Percentiles rank a stretch among this genome's conserved stretches.
Evolutionary conservation across 2,797 vertebrate species (phyloP).

Genomic region (Serranus cabrilla): DNA sequence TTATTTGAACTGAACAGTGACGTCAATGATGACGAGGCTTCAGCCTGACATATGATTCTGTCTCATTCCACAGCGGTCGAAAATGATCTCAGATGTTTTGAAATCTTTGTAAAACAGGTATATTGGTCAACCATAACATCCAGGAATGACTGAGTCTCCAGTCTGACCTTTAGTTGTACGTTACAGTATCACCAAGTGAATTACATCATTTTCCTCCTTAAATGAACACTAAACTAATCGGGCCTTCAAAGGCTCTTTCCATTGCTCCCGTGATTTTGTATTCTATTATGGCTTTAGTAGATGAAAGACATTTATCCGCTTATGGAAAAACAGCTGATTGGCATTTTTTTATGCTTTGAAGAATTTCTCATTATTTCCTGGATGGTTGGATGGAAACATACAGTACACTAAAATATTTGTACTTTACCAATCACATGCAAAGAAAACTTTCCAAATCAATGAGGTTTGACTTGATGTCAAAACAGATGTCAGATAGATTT

Average conservation of each 20-base stretch:
- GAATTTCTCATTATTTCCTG: constrained; percentile 1
- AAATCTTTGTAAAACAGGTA: background rate
- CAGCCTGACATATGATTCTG: background rate
- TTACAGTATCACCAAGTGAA: background rate
- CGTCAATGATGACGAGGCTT: background rate
- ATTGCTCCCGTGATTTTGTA: constrained; percentile 9
- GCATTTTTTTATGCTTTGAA: constrained; percentile 2
- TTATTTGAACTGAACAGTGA: background rate
- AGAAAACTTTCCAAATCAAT: constrained; percentile 6
- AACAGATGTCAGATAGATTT: constrained; percentile 13
- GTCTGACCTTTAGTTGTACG: background rate
- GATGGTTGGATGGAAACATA: constrained; percentile 36
- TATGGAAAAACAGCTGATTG: constrained; percentile 31
- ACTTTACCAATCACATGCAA: background rate
- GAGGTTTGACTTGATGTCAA: background rate
- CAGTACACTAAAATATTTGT: background rate
- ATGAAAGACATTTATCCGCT: background rate
- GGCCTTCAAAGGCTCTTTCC: constrained; percentile 3
- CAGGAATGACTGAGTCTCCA: background rate
- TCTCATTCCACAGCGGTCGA: background rate
- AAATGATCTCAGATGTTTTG: background rate
- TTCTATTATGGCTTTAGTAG: background rate
- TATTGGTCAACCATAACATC: background rate
- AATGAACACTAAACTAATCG: background rate
- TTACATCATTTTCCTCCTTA: background rate